Percentiles rank a stretch among this genome's conserved stretches.
Evolutionary conservation across 2,113 vertebrate genomes (phyloP).

Genomic region (Furnarius figulus): DNA sequence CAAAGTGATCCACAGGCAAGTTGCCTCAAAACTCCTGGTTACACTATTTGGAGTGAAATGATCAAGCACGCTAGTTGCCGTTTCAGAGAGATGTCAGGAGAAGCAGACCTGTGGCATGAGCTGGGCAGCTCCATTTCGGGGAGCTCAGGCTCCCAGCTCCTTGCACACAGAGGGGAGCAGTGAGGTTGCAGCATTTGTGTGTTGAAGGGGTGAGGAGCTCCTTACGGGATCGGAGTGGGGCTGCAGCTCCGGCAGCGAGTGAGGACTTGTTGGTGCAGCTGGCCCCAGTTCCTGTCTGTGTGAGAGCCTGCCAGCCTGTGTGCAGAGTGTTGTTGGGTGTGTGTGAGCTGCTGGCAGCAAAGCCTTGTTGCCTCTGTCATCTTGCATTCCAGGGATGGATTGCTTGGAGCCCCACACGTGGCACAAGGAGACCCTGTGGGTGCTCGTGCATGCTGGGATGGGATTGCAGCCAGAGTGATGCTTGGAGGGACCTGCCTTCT

Average conservation of each 20-base stretch:
- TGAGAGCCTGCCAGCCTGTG: background rate
- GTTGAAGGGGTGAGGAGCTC: background rate
- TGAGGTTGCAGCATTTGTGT: background rate
- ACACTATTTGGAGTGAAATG: background rate
- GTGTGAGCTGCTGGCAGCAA: background rate
- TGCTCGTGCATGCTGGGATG: background rate
- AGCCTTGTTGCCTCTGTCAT: background rate
- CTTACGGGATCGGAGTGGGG: background rate
- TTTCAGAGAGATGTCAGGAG: background rate
- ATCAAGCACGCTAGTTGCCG: background rate
- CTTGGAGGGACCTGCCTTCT: fast-evolving
- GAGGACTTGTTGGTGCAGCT: background rate
- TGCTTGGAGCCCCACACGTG: background rate
- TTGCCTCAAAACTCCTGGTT: background rate
- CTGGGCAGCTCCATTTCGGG: background rate
- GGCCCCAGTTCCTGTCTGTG: background rate
- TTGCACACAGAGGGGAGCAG: background rate
- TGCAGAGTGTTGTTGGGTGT: background rate
- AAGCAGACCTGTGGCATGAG: background rate
- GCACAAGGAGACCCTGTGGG: background rate
- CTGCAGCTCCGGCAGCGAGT: background rate
- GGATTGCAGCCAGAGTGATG: background rate
- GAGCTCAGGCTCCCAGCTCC: background rate
- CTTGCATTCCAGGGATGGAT: background rate
- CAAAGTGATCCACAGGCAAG: background rate